Base-by-base conservation (phyloP, 2,113 vertebrate genomes). In the Cebidichthys violaceus region DNA sequence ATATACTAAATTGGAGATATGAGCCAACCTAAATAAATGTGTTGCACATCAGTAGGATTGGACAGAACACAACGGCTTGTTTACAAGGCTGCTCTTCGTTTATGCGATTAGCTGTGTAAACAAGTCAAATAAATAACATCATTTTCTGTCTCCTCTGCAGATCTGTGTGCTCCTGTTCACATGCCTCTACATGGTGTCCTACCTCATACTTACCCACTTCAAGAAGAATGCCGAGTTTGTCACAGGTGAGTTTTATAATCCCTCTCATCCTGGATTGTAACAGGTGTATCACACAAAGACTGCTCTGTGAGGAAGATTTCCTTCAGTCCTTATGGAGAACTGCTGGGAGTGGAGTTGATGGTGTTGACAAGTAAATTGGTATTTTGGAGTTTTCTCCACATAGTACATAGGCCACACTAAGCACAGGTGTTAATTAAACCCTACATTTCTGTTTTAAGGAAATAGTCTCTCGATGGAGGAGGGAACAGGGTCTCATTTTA, bases 101-200 rank as follows among this genome's bases (percentile, higher is more conserved):
- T n/a, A 43, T 43, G 37, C 0, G 11, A 68, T 14, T 35, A 18
- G 17, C 7, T 15, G 27, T 65, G 45, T 54, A 24, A 60, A 62
- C 39, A 66, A 67, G 29, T 29, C 24, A 35, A 80, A 60, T 8
- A 33, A 59, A 70, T 67, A 6, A 14, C 5, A 37, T 0, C 9
- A 0, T 35, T 37, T 29, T 27, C 39, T 72, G 18, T 81, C 10
- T 50, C 55, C 29, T 47, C 18, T 74, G 41, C 95, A 99, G 98
- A 99, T 99, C 90, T 99, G 97, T 2, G 90, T 96, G 7, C 96
- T 99, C 83, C 96, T 99, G 79, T 99, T 99, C 22, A 92, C 94
- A 6, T 94, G 95, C 79, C 97, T 99, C 75, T 99, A 99, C 94
- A 96, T 99, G 71, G 88, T 99, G 83, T 98, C 97, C 87, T 98